phyloP scores from a whole-genome alignment of 2,797 vertebrate genomes.

The Sebastes trivittatus region DNA sequence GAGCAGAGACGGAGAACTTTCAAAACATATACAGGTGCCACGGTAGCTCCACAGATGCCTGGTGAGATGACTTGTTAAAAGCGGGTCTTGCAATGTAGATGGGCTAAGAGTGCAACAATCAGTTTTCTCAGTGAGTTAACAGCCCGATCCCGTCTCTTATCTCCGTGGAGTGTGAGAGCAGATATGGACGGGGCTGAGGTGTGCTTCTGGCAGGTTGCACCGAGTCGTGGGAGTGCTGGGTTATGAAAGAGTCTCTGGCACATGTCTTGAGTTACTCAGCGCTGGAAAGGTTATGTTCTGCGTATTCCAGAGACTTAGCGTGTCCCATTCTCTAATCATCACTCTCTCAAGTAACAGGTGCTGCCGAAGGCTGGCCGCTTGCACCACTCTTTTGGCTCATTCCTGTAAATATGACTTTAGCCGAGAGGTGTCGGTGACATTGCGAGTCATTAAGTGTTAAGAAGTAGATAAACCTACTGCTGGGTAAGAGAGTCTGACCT shows the following conservation, averaged over 20 bases:
- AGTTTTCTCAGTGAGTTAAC: slow-evolving; percentile 1
- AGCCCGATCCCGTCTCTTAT: slow-evolving; percentile 35
- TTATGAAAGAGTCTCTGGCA: slow-evolving; percentile 71
- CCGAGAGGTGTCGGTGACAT: slow-evolving; percentile 68
- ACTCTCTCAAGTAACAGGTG: slow-evolving; percentile 70
- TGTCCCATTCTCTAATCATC: slow-evolving; percentile 64
- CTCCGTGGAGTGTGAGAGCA: slow-evolving; percentile 34
- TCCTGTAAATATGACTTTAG: slow-evolving; percentile 70
- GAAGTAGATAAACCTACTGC: slow-evolving; percentile 62
- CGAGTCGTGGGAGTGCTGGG: slow-evolving; percentile 45
- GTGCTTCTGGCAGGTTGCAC: slow-evolving; percentile 48
- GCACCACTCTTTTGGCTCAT: slow-evolving; percentile 61
- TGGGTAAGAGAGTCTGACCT: slow-evolving; percentile 17
- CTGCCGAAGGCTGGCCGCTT: slow-evolving; percentile 52
- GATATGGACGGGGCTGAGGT: slow-evolving; percentile 53
- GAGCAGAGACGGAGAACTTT: slow-evolving; percentile 39
- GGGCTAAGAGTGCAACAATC: not conserved
- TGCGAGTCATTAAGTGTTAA: slow-evolving; percentile 58
- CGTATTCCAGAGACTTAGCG: slow-evolving; percentile 58
- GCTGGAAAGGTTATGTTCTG: slow-evolving; percentile 52
- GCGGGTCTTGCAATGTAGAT: not conserved
- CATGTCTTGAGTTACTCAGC: slow-evolving; percentile 59
- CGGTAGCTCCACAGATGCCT: not conserved
- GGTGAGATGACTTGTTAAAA: slow-evolving; percentile 19
- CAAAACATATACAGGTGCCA: slow-evolving; percentile 40